Evolutionary conservation across 92 coral and sea anemone genomes (phyloP), one percentile per base, ranked within the genome.

Genomic region (Parazoanthus swiftii): DNA sequence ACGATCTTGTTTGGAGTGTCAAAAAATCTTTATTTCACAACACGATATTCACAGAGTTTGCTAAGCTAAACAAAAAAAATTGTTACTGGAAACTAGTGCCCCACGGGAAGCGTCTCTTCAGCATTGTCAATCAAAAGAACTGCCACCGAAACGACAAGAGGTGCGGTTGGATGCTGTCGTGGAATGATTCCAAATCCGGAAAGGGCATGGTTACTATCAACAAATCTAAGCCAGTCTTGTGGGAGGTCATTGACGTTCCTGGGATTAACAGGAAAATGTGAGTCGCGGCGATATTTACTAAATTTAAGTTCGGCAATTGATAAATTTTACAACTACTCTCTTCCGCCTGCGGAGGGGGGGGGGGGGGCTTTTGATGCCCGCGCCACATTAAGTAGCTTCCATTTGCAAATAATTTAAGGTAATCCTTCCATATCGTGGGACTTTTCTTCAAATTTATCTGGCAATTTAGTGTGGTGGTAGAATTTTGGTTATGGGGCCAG

Each of bases 61-160:
- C 85, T 18, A 26, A 11, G 2, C 46, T 33, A 36, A 76, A 39
- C 15, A 43, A 46, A 25, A 77, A 42, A 18, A 54, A 71, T 38
- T 86, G 89, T 29, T 74, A 39, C 29, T 86, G 89, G 89, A 86
- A 76, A 50, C 54, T 86, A 10, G 70, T 86, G 3, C 86, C 87
- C 63, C 89, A 86, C 54, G 89, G 89, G 20, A 86, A 50, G 38
- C 11, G 48, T 26, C 85, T 74, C 35, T 86, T 74, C 50, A 86
- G 85, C 83, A 86, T 86, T 74, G 68, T 74, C 63, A 86, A 76
- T 39, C 36, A 25, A 15, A 18, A 86, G 20, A 44, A 26, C 21
- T 86, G 89, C 25, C 86, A 86, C 23, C 66, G 16, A 74, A 18
- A 85, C 36, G 48, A 68, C 71, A n/a, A n/a, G 10, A 26, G 79